Percentiles rank a stretch among this genome's conserved stretches.
phyloP scores from a whole-genome alignment of 1,140 invertebrate species.

The Physella acuta region DNA sequence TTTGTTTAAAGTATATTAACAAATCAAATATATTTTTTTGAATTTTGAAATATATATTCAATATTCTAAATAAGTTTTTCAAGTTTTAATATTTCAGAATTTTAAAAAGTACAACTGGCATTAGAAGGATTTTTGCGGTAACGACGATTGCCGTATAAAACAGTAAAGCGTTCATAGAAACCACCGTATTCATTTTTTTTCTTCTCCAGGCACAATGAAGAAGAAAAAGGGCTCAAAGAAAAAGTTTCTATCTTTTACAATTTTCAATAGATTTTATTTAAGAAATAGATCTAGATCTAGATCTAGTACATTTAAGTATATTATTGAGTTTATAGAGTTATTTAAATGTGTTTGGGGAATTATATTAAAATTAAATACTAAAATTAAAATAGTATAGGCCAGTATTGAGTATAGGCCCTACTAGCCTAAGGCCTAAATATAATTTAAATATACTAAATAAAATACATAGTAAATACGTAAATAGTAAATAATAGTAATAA shows the following conservation, averaged over 20 bases:
- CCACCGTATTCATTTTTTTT: background rate
- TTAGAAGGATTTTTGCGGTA: background rate
- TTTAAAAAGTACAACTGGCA: background rate
- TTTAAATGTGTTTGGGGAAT: background rate
- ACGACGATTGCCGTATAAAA: constrained; percentile 13
- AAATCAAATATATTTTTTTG: background rate
- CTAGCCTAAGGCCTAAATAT: too few species aligned
- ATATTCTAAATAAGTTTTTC: background rate
- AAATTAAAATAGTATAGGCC: background rate
- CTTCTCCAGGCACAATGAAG: background rate
- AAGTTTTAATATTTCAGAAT: too few species aligned
- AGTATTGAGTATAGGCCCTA: background rate
- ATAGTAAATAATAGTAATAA: too few species aligned
- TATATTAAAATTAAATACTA: background rate
- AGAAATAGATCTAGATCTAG: background rate
- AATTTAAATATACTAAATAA: too few species aligned
- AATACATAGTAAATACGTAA: too few species aligned
- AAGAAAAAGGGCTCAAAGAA: background rate
- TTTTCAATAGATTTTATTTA: background rate
- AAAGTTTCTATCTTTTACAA: background rate
- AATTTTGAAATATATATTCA: background rate
- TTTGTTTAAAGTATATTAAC: background rate
- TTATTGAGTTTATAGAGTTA: background rate
- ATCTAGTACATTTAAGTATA: too few species aligned
- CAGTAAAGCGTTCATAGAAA: constrained; percentile 4